Evolutionary conservation across 2,113 vertebrate genomes (phyloP).

Genomic region (Lepisosteus osseus): DNA sequence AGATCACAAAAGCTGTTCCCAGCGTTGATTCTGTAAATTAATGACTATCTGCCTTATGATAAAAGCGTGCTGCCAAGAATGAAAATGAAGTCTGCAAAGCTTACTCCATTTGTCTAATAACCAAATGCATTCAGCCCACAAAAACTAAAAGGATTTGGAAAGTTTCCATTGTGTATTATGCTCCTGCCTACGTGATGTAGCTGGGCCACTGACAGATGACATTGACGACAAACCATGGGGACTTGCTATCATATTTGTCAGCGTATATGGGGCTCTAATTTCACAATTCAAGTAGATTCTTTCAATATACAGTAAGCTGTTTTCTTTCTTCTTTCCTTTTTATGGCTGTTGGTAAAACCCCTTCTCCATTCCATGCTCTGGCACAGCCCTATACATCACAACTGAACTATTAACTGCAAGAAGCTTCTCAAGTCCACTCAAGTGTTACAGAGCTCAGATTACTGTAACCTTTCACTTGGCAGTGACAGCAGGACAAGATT

Average conservation of each 20-base stretch:
- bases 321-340: not conserved
- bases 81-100: slow-evolving; percentile 79
- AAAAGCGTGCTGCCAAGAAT: slow-evolving; percentile 86
- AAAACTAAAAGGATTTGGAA: slow-evolving; percentile 69
- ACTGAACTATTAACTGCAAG: slow-evolving; percentile 39
- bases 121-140: slow-evolving; percentile 71
- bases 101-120: slow-evolving; percentile 81
- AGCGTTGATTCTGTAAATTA: slow-evolving; percentile 93
- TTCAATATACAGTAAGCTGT: slow-evolving; percentile 1
- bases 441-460: slow-evolving; percentile 45
- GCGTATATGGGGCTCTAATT: slow-evolving; percentile 31
- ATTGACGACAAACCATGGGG: slow-evolving; percentile 19
- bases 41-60: slow-evolving; percentile 90
- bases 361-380: slow-evolving; percentile 22
- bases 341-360: slow-evolving; percentile 31
- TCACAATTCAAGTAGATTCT: slow-evolving; percentile 33
- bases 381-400: slow-evolving; percentile 32
- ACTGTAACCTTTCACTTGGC: slow-evolving; percentile 46
- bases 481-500: slow-evolving; percentile 38
- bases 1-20: slow-evolving; percentile 96
- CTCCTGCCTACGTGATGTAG: slow-evolving; percentile 32
- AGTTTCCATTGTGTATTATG: slow-evolving; percentile 62
- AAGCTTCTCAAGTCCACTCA: slow-evolving; percentile 35
- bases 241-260: slow-evolving; percentile 33
- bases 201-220: slow-evolving; percentile 57